phyloP scores from a whole-genome alignment of 37 sponge, comb jelly and placozoan species.

The Ephydatia muelleri region DNA sequence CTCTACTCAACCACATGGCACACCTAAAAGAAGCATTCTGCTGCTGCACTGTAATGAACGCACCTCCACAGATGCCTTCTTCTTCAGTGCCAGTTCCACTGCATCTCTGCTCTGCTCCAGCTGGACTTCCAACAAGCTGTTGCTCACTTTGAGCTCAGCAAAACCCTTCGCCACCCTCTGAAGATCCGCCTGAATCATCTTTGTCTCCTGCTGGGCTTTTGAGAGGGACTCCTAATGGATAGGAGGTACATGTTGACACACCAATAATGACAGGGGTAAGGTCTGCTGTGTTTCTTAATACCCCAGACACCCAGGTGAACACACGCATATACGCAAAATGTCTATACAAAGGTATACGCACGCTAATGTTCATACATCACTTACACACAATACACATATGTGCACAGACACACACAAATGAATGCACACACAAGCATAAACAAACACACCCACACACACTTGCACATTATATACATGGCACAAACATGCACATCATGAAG shows the following conservation, averaged over 20 bases:
- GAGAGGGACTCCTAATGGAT: neutral
- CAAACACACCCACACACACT: too few species aligned
- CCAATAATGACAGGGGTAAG: too few species aligned
- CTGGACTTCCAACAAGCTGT: neutral
- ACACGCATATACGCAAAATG: too few species aligned
- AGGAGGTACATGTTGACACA: too few species aligned
- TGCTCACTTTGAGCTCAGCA: neutral
- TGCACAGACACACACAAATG: too few species aligned
- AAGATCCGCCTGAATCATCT: neutral
- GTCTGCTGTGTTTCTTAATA: too few species aligned
- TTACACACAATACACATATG: too few species aligned
- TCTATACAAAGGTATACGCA: too few species aligned
- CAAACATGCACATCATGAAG: too few species aligned
- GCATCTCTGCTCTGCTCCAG: neutral
- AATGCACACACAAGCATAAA: neutral
- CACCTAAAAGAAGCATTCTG: neutral
- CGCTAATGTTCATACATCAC: too few species aligned
- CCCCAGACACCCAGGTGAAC: too few species aligned
- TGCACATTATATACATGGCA: neutral
- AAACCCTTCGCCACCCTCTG: neutral
- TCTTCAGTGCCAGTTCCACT: neutral
- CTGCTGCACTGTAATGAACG: neutral
- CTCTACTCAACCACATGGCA: too few species aligned
- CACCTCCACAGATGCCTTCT: neutral
- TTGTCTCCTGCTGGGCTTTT: neutral